Evolutionary conservation across 1,140 invertebrate genomes (phyloP).

Genomic region (Apolygus lucorum): DNA sequence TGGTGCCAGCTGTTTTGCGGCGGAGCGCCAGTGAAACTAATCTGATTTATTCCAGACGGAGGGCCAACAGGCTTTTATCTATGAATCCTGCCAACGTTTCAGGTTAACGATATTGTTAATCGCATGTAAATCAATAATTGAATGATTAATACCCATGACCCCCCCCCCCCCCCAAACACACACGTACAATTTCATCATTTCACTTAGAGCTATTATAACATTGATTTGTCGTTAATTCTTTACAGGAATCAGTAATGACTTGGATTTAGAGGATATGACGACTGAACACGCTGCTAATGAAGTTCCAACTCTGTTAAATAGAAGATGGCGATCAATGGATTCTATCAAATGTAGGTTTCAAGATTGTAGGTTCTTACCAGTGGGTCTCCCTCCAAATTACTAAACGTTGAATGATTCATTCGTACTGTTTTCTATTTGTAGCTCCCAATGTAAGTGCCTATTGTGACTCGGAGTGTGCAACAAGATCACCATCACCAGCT

Average conservation of each 20-base stretch:
- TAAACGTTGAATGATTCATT: no score
- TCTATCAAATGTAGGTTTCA: conserved; percentile 21
- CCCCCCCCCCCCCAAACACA: no score
- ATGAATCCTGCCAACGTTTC: background rate
- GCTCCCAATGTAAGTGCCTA: conserved; percentile 19
- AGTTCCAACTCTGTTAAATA: conserved; percentile 2
- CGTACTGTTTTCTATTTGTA: background rate
- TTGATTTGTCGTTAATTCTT: background rate
- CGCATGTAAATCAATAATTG: background rate
- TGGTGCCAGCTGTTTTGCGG: conserved; percentile 1
- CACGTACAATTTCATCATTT: no score
- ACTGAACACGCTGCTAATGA: background rate
- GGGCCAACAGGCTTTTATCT: background rate
- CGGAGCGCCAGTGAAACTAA: conserved; percentile 46
- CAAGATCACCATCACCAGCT: conserved; percentile 72
- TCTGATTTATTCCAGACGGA: conserved; percentile 15
- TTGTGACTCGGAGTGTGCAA: conserved; percentile 26
- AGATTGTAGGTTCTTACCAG: background rate
- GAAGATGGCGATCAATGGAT: conserved; percentile 32
- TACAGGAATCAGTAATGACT: background rate
- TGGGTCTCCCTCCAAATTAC: no score
- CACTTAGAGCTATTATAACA: background rate
- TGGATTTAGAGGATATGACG: conserved; percentile 17
- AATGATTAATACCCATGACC: background rate
- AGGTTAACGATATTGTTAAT: no score